Conservation (phyloP, 2,888 invertebrate species). For the Chloroclysta siterata region DNA sequence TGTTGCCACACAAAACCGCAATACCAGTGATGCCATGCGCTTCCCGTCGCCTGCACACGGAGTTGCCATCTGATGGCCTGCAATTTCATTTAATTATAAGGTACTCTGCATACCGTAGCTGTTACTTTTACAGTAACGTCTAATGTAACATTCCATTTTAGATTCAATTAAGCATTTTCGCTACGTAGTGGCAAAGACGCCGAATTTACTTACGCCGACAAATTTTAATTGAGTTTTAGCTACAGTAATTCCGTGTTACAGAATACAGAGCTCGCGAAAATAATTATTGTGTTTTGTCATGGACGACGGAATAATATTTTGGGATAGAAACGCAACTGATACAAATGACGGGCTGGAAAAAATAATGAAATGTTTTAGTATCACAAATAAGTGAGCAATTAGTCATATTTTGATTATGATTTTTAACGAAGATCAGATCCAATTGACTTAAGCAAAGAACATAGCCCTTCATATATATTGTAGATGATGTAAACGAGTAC, state of each 20-base stretch:
- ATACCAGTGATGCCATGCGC: neutral
- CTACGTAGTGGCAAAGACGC: slow-evolving; percentile 43
- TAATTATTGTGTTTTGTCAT: slow-evolving; percentile 68
- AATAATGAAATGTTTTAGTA: neutral
- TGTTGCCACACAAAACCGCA: slow-evolving; percentile 2
- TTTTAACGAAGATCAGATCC: no score
- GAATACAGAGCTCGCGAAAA: slow-evolving; percentile 65
- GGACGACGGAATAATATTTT: slow-evolving; percentile 5
- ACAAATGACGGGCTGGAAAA: neutral
- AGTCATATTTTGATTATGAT: no score
- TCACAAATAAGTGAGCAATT: no score
- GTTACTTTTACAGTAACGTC: slow-evolving; percentile 40
- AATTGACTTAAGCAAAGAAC: no score
- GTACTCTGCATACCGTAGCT: slow-evolving; percentile 39
- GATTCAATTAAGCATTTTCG: slow-evolving; percentile 65
- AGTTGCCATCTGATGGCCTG: slow-evolving; percentile 20
- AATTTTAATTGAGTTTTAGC: slow-evolving; percentile 76
- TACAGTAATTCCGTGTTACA: slow-evolving; percentile 65
- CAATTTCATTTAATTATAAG: slow-evolving; percentile 36
- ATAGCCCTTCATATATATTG: no score
- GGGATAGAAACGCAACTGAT: slow-evolving; percentile 8
- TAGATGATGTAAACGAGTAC: no score
- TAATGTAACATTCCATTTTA: slow-evolving; percentile 52
- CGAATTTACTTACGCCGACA: slow-evolving; percentile 64
- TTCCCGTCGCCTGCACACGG: slow-evolving; percentile 9